Base-by-base conservation (phyloP, 2,888 invertebrate species). In the Baccha elongata region DNA sequence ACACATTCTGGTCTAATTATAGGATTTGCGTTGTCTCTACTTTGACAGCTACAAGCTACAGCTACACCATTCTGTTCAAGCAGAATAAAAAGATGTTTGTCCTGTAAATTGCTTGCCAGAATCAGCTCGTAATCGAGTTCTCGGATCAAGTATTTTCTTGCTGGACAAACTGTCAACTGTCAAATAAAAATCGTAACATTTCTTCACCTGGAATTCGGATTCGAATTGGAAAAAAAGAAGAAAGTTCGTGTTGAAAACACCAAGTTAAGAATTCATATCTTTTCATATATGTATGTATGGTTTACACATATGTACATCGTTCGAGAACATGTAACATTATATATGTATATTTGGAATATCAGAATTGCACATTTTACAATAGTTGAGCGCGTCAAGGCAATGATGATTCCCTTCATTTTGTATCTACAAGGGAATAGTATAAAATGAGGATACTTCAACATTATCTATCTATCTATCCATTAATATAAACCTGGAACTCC, bases 301-400 rank as follows among this genome's bases (percentile, higher is more conserved):
- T n/a, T n/a, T n/a, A n/a, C n/a, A n/a, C n/a, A 37, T 42, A 58
- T 26, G 15, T 19, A n/a, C n/a, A 58, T 72, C 35, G 17, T 65
- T 58, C 76, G 26, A 42, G 42, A 60, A 32, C 8, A 23, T 3
- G 5, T 23, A 23, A 23, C 3, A 23, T 4, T 23, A 32, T 32
- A 32, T 8, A 32, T 32, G 29, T 44, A 60, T 42, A 40, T 10
- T 29, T 26, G 26, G 64, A 72, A 81, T 71, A 71, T 48, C 71
- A 48, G 72, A 60, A 83, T 68, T 83, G 83, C 55, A 83, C 83
- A 68, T 78, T 72, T 60, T 78, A 72, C 68, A 72, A 58, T 40
- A 78, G 68, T 62, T 62, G 72, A 83, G 58, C 67, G 23, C 62
- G 13, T 13, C 15, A 10, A 53, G 53, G 2, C 52, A 62, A 68